Evolutionary conservation across 2,797 vertebrate species (phyloP).

Genomic region (Rallus crepitans): DNA sequence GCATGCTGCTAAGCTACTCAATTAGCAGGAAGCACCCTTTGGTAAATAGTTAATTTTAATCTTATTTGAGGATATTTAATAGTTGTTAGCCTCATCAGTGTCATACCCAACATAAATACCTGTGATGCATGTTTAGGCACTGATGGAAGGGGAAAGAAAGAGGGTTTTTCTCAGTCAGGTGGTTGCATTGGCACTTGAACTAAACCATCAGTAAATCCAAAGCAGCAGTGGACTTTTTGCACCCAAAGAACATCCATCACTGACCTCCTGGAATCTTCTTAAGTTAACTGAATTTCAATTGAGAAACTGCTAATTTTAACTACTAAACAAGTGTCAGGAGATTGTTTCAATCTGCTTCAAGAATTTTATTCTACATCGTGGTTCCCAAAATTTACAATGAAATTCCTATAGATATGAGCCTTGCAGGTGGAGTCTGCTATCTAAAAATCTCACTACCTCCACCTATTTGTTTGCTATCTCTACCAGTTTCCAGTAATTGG

Average conservation of each 20-base stretch:
- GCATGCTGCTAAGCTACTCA: neutral
- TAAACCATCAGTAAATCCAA: neutral
- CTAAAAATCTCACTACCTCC: neutral
- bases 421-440: neutral
- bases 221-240: neutral
- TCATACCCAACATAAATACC: neutral
- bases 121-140: neutral
- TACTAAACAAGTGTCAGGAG: neutral
- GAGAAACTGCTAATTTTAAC: neutral
- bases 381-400: neutral
- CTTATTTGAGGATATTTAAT: conserved; percentile 21
- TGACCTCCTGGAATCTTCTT: neutral
- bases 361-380: neutral
- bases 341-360: neutral
- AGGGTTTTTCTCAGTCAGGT: neutral
- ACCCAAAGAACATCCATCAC: neutral
- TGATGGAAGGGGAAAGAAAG: neutral
- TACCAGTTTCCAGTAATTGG: neutral
- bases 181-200: neutral
- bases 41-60: conserved; percentile 23
- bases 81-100: neutral
- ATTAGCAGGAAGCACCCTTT: neutral
- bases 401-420: neutral
- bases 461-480: neutral
- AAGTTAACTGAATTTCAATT: neutral